phyloP scores from a whole-genome alignment of 1,140 invertebrate genomes.

The Diploscapter pachys region DNA sequence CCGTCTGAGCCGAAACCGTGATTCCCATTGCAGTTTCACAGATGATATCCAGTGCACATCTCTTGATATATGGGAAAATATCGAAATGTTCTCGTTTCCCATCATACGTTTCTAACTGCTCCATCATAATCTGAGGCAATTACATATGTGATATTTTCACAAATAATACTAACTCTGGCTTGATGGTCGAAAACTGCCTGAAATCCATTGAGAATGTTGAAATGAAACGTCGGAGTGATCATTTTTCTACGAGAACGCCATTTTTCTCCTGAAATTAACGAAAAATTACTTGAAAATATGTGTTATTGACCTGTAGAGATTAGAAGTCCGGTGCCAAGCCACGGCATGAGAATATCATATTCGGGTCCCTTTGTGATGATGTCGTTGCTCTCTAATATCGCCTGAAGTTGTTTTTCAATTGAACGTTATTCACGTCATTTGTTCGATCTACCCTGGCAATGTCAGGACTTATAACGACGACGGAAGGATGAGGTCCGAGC shows the following conservation, averaged over 20 bases:
- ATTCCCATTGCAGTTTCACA: constrained; percentile 82
- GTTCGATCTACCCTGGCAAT: constrained; percentile 20
- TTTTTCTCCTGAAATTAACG: constrained; percentile 63
- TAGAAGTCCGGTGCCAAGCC: constrained; percentile 80
- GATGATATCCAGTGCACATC: constrained; percentile 81
- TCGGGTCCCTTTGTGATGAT: constrained; percentile 76
- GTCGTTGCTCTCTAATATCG: constrained; percentile 63
- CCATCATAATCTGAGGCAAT: constrained; percentile 65
- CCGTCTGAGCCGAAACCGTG: constrained; percentile 69
- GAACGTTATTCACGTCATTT: neutral
- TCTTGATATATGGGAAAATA: constrained; percentile 73
- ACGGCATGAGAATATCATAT: constrained; percentile 71
- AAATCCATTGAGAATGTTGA: constrained; percentile 79
- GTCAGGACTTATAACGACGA: constrained; percentile 32
- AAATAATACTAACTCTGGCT: constrained; percentile 60
- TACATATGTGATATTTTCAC: neutral
- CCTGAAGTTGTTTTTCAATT: constrained; percentile 2
- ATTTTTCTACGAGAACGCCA: constrained; percentile 78
- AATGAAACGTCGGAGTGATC: constrained; percentile 85
- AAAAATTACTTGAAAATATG: too few species aligned
- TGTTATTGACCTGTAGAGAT: constrained; percentile 63
- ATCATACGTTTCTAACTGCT: constrained; percentile 63
- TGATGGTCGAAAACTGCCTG: constrained; percentile 77
- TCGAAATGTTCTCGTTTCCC: constrained; percentile 70
- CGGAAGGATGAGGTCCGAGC: constrained; percentile 32